phyloP scores from a whole-genome alignment of 2,888 invertebrate species.

The Ceriagrion tenellum region DNA sequence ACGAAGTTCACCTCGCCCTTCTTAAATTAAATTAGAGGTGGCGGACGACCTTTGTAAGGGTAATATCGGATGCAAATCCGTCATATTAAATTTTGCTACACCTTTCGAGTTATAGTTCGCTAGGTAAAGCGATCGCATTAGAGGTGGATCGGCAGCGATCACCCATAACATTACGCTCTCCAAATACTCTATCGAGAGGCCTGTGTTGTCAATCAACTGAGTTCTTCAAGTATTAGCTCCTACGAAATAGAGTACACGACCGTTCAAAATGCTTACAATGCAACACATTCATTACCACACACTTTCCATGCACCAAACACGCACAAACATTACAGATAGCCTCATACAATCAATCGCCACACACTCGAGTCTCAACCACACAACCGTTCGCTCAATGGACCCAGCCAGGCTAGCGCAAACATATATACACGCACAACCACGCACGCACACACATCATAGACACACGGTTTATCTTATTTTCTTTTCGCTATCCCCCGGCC shows the following conservation, averaged over 20 bases:
- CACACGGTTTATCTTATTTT: constrained; percentile 60
- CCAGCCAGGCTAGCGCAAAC: constrained; percentile 36
- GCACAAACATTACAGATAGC: constrained; percentile 25
- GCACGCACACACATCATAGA: constrained; percentile 47
- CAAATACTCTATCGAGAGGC: background rate
- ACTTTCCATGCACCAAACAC: constrained; percentile 53
- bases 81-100: too few relatives aligned
- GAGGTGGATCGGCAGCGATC: background rate
- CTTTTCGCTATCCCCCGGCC: constrained; percentile 56
- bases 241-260: too few relatives aligned
- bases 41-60: too few relatives aligned
- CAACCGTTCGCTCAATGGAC: background rate
- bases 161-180: background rate
- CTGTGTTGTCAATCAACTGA: background rate
- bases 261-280: background rate
- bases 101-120: too few relatives aligned
- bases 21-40: too few relatives aligned
- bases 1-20: too few relatives aligned
- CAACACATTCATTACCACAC: constrained; percentile 53
- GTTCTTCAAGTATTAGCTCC: too few relatives aligned
- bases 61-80: too few relatives aligned
- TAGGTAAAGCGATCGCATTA: too few relatives aligned
- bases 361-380: background rate
- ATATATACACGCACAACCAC: constrained; percentile 42
- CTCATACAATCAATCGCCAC: background rate